Conservation (phyloP, 2,888 invertebrate species). For the Phragmatobia fuliginosa region DNA sequence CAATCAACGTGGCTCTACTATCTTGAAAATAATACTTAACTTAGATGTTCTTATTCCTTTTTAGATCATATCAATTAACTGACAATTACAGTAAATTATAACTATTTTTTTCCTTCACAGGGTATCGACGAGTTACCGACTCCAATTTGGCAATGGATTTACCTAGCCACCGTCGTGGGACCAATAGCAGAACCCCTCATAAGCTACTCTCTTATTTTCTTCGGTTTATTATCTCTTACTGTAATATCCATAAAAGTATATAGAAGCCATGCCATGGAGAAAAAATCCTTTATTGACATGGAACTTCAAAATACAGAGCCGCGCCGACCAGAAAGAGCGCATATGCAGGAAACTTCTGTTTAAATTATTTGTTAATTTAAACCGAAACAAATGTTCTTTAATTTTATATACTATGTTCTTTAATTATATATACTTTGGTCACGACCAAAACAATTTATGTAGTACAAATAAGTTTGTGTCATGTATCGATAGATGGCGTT, state of each 20-base stretch:
- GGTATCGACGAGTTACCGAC: conserved; percentile 93
- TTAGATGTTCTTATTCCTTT: background rate
- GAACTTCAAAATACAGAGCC: too few species aligned
- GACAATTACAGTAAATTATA: background rate
- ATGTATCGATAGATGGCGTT: too few species aligned
- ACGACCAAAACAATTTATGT: too few species aligned
- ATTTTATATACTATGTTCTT: too few species aligned
- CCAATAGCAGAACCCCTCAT: conserved; percentile 90
- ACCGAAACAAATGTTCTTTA: too few species aligned
- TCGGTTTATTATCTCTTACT: conserved; percentile 89
- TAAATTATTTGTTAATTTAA: too few species aligned
- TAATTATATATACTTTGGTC: too few species aligned
- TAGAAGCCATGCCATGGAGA: conserved; percentile 90
- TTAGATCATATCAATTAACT: background rate
- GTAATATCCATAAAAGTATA: conserved; percentile 91
- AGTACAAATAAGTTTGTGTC: too few species aligned
- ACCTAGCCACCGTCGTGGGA: conserved; percentile 92
- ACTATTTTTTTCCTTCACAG: conserved; percentile 66
- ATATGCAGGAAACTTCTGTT: too few species aligned
- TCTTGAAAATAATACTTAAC: too few species aligned
- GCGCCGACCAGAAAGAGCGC: too few species aligned
- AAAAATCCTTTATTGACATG: conserved; percentile 90
- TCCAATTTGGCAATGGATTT: conserved; percentile 93
- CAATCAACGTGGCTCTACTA: too few species aligned
- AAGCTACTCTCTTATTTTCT: conserved; percentile 90